A percentile compares a stretch with the other conserved stretches of the same genome.
phyloP scores from a whole-genome alignment of 2,113 vertebrate species.

The Apodemus speciosus region DNA sequence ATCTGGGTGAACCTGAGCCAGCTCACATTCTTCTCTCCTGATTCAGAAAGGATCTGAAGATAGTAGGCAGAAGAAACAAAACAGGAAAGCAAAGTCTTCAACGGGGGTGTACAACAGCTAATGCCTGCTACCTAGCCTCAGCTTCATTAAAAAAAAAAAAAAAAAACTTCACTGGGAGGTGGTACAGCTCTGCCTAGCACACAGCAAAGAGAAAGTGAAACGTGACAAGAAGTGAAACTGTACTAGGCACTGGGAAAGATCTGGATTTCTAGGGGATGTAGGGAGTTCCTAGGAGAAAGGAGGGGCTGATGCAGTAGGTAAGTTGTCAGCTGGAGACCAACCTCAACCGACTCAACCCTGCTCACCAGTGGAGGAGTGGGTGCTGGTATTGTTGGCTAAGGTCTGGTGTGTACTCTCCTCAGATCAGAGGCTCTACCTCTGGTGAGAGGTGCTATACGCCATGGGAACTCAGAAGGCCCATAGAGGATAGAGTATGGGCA shows the following conservation, averaged over 20 bases:
- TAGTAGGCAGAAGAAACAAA: background rate
- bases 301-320: background rate
- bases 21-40: background rate
- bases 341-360: background rate
- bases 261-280: background rate
- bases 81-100: background rate
- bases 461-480: background rate
- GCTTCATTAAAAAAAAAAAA: background rate
- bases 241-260: background rate
- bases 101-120: background rate
- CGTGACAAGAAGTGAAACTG: fast-evolving
- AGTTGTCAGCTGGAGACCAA: background rate
- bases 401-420: background rate
- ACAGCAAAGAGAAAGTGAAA: background rate
- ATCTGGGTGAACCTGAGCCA: background rate
- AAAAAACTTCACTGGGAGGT: background rate
- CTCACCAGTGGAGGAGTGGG: background rate
- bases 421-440: background rate
- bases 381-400: background rate
- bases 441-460: background rate
- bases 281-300: background rate
- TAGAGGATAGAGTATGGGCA: background rate
- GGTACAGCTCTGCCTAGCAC: background rate
- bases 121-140: background rate
- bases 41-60: background rate